Evolutionary conservation across 2,797 vertebrate species (phyloP), one percentile per base, ranked within the genome.

Genomic region (Clarias fuscus): DNA sequence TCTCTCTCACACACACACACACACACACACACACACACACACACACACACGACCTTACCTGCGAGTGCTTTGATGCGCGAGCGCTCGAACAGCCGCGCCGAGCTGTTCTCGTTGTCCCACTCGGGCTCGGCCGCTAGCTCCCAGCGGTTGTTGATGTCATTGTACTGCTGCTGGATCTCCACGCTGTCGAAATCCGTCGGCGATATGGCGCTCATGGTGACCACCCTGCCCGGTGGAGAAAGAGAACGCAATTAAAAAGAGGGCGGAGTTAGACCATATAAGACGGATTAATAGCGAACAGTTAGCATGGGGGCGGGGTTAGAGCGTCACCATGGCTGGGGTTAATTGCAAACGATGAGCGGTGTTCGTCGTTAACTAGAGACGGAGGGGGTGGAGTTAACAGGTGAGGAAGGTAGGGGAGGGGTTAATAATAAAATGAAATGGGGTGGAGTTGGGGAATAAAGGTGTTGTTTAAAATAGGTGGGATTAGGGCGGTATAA

Each of bases 131-230:
- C 95, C 33, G 95, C 95, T 89, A 97, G 94, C 91, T 98, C 97
- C 97, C 97, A 98, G 91, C 97, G 97, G 93, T 98, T 98, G 93
- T 98, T 98, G 93, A 98, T 97, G 93, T 98, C 97, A 4, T 97
- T 98, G 88, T 98, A 98, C 90, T 97, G 97, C 92, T 98, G 97
- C 93, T 98, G 97, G 92, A 98, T 98, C 94, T 98, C 97, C 94
- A 98, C 93, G 91, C 96, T 97, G 94, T 98, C 97, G 30, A 97
- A 98, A 93, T 98, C 97, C 2, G 97, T 97, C 43, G 97, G 97
- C 3, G 97, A 98, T 91, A 98, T 94, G 90, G 96, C 96, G 93
- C 96, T 97, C 97, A 98, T 98, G 95, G 93, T 94, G 82, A 77
- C 81, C 79, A 67, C 70, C 86, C 89, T 90, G 88, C 75, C 86